phyloP scores from a whole-genome alignment of 1,140 invertebrate species.

The Magallana ariakensis region DNA sequence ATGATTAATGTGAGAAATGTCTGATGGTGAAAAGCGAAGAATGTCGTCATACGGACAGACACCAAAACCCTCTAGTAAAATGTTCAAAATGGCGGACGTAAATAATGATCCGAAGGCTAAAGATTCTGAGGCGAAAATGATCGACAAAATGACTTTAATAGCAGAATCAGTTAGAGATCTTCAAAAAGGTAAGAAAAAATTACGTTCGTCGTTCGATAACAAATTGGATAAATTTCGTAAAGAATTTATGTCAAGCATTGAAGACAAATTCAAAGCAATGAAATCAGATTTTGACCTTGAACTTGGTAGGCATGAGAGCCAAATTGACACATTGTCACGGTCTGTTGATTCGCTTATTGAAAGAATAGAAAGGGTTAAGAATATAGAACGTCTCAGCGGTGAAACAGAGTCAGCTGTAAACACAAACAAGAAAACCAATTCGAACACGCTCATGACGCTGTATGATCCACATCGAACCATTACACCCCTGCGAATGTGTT shows the following conservation, averaged over 20 bases:
- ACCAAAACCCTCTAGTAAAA: too few species aligned
- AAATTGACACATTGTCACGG: slow-evolving; percentile 15
- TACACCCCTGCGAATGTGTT: too few species aligned
- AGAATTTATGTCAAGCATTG: not conserved
- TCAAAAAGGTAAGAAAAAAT: not conserved
- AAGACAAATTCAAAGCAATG: slow-evolving; percentile 2
- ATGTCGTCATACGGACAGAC: too few species aligned
- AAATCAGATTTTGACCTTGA: not conserved
- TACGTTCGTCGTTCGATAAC: not conserved
- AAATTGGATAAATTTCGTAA: slow-evolving; percentile 9
- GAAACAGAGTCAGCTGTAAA: not conserved
- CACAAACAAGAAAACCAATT: not conserved
- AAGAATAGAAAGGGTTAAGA: not conserved
- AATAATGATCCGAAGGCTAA: not conserved
- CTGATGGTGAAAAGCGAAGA: too few species aligned
- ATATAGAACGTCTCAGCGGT: not conserved
- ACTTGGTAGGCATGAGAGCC: not conserved
- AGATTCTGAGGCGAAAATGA: not conserved
- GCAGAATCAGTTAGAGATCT: not conserved
- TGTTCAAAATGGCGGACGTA: too few species aligned
- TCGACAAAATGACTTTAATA: not conserved
- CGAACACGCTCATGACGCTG: not conserved
- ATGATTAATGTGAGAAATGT: too few species aligned
- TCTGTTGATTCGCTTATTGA: not conserved
- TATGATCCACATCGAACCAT: not conserved